Evolutionary conservation across 1,140 invertebrate species (phyloP).

Genomic region (Aphelenchoides besseyi): DNA sequence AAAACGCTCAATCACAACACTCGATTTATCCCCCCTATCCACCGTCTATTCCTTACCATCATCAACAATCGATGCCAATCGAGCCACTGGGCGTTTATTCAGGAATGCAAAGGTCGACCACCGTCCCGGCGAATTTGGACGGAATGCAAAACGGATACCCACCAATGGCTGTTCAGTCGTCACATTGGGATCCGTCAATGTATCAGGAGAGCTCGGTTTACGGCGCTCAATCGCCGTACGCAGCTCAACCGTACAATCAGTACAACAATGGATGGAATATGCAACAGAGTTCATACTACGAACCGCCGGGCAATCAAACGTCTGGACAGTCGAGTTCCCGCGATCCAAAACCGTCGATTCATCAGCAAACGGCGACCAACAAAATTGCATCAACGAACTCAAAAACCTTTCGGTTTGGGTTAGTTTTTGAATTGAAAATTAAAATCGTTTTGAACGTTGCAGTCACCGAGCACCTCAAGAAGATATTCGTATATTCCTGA

Average conservation of each 20-base stretch:
- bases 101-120: neutral
- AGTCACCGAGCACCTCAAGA: neutral
- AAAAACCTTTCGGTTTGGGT: neutral
- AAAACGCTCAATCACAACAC: neutral
- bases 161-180: neutral
- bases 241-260: slow-evolving; percentile 1
- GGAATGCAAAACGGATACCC: slow-evolving; percentile 11
- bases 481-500: slow-evolving; percentile 4
- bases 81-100: neutral
- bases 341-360: neutral
- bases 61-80: neutral
- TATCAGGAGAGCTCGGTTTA: no score
- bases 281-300: neutral
- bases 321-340: neutral
- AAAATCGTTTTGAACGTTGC: no score
- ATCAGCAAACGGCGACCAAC: neutral
- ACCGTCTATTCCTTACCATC: neutral
- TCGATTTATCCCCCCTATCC: neutral
- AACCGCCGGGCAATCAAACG: neutral
- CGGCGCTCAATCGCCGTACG: neutral
- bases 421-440: neutral
- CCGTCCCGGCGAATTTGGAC: slow-evolving; percentile 8
- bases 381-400: neutral
- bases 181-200: slow-evolving; percentile 1
- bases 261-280: neutral